Percentiles rank a stretch among this genome's conserved stretches.
Evolutionary conservation across 2,888 invertebrate genomes (phyloP).

Genomic region (Chrysina gloriosa): DNA sequence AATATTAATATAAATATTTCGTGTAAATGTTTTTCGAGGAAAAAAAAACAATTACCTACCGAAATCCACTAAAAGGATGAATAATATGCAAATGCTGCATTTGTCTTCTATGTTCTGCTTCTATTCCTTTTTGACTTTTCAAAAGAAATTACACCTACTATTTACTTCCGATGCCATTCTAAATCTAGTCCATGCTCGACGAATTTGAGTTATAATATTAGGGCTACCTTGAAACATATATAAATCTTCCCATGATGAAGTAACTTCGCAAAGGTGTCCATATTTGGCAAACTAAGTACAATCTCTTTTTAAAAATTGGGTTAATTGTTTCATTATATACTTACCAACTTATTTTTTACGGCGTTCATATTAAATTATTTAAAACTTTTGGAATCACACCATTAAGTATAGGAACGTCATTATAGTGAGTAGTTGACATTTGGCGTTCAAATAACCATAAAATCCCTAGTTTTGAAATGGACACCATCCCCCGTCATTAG

Average conservation of each 20-base stretch:
- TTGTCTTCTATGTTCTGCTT: constrained; percentile 61
- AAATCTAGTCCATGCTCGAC: constrained; percentile 39
- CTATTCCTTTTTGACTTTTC: constrained; percentile 59
- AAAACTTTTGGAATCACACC: no score
- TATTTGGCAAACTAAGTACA: constrained; percentile 48
- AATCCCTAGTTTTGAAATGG: no score
- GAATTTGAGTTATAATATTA: constrained; percentile 27
- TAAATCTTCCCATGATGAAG: constrained; percentile 44
- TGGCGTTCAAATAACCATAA: no score
- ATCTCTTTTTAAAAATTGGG: not conserved
- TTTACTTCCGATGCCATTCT: constrained; percentile 59
- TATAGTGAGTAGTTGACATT: no score
- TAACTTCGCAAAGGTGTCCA: constrained; percentile 48
- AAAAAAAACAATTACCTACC: constrained; percentile 53
- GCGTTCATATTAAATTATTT: not conserved
- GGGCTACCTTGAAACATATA: constrained; percentile 42
- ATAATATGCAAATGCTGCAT: constrained; percentile 59
- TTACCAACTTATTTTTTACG: constrained; percentile 11
- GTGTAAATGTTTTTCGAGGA: no score
- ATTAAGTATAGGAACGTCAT: no score
- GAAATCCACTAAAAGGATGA: constrained; percentile 63
- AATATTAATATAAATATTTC: no score
- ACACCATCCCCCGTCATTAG: no score
- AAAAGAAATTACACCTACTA: constrained; percentile 58
- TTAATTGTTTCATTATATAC: not conserved